These are phyloP conservation scores for Epinephelus cyanopodus DNA, from an alignment of 2,113 vertebrate species.

Conservation along the genomic window DNA sequence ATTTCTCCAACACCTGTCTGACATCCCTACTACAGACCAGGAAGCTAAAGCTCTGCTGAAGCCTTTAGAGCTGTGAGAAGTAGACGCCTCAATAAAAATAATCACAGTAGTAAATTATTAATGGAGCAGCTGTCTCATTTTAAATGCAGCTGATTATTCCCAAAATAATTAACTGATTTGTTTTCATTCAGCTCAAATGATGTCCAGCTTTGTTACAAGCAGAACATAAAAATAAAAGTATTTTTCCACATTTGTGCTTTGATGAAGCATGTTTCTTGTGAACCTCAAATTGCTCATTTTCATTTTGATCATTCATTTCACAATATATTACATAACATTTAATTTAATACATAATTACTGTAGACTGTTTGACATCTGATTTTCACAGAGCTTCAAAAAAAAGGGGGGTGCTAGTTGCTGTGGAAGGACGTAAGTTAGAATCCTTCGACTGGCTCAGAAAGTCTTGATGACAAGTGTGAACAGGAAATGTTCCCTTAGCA, in stretches of 20 bases:
- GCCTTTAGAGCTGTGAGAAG: conserved; percentile 52
- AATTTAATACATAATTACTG: neutral
- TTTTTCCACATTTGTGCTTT: conserved; percentile 8
- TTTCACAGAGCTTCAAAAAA: neutral
- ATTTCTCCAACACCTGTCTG: conserved; percentile 90
- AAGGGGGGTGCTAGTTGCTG: neutral
- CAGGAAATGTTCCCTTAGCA: neutral
- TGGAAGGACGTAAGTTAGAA: neutral
- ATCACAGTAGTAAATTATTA: neutral
- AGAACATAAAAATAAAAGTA: conserved; percentile 16
- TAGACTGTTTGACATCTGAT: neutral
- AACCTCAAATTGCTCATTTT: neutral
- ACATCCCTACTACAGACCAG: conserved; percentile 85
- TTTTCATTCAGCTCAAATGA: neutral
- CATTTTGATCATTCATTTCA: neutral
- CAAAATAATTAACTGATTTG: neutral
- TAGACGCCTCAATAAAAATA: neutral
- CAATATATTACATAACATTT: neutral
- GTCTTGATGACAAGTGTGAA: neutral
- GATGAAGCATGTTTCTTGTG: neutral
- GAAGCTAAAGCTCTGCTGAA: conserved; percentile 66
- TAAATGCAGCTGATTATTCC: neutral
- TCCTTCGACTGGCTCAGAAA: neutral
- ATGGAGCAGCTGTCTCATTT: neutral
- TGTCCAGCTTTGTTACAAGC: neutral